phyloP scores from a whole-genome alignment of 2,888 invertebrate species.

The Eledona agricola region DNA sequence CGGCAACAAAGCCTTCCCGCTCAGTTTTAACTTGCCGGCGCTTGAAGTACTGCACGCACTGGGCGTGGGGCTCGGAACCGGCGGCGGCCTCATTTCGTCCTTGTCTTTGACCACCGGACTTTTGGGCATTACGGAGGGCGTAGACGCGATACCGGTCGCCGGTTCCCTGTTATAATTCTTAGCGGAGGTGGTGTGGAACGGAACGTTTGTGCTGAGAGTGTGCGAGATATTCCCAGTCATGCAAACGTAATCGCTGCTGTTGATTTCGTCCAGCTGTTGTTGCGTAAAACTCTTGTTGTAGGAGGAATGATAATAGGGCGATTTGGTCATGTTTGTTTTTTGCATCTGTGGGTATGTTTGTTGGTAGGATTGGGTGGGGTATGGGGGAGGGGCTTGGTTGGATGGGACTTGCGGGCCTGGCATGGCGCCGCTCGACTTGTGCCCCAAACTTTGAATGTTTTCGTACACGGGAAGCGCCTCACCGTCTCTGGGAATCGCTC shows the following conservation, averaged over 20 bases:
- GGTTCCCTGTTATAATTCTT: slow-evolving; percentile 60
- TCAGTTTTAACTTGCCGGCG: slow-evolving; percentile 62
- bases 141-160: slow-evolving; percentile 63
- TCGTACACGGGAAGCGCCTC: slow-evolving; percentile 67
- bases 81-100: slow-evolving; percentile 60
- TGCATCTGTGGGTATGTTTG: slow-evolving; percentile 57
- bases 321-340: slow-evolving; percentile 40
- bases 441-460: slow-evolving; percentile 56
- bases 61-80: slow-evolving; percentile 73
- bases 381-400: slow-evolving; percentile 51
- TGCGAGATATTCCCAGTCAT: slow-evolving; percentile 78
- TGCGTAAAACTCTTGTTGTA: slow-evolving; percentile 51
- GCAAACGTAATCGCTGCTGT: slow-evolving; percentile 83
- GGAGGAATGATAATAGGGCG: slow-evolving; percentile 26
- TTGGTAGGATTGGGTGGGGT: slow-evolving; percentile 42
- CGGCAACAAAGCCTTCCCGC: slow-evolving; percentile 77
- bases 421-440: slow-evolving; percentile 53
- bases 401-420: slow-evolving; percentile 61
- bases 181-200: slow-evolving; percentile 61
- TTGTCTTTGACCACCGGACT: slow-evolving; percentile 38
- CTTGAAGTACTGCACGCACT: slow-evolving; percentile 67
- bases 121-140: slow-evolving; percentile 59
- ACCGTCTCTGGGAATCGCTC: slow-evolving; percentile 58
- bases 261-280: slow-evolving; percentile 72
- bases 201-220: slow-evolving; percentile 63